Conservation (phyloP, 2,113 vertebrate species). For the Larimichthys polyactis region DNA sequence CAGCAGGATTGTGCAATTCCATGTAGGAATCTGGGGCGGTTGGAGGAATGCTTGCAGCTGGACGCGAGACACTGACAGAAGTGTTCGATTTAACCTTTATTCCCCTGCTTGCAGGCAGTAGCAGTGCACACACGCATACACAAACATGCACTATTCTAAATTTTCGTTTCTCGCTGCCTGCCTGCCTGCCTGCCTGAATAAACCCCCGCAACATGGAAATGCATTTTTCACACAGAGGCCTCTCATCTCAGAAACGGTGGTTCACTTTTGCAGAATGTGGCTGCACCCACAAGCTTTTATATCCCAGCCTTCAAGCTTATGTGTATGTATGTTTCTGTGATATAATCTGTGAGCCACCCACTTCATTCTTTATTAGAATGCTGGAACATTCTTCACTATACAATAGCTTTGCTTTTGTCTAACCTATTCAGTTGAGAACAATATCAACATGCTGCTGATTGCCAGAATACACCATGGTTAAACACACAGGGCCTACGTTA, state of each 20-base stretch:
- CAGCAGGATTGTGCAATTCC: constrained; percentile 84
- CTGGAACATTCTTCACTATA: constrained; percentile 33
- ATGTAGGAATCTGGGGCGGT: constrained; percentile 82
- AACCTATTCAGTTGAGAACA: constrained; percentile 27
- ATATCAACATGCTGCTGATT: constrained; percentile 26
- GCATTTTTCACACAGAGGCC: constrained; percentile 74
- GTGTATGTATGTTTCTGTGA: constrained; percentile 62
- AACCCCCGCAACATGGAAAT: constrained; percentile 79
- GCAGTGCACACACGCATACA: constrained; percentile 28
- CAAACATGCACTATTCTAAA: constrained; percentile 58
- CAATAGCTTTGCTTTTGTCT: constrained; percentile 46
- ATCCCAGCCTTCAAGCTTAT: constrained; percentile 36
- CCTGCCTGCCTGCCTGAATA: constrained; percentile 35
- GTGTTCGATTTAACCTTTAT: constrained; percentile 78
- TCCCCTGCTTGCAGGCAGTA: constrained; percentile 51
- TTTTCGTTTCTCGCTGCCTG: constrained; percentile 29
- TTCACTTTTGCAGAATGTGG: constrained; percentile 69
- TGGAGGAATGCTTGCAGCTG: constrained; percentile 80
- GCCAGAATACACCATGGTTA: not conserved
- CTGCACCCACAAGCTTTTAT: constrained; percentile 72
- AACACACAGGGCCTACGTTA: not conserved
- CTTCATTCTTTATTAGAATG: constrained; percentile 56
- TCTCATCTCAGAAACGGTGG: constrained; percentile 66
- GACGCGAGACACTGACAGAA: constrained; percentile 76
- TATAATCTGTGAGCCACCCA: constrained; percentile 65